A percentile compares a stretch with the other conserved stretches of the same genome.
phyloP scores from a whole-genome alignment of 2,797 vertebrate genomes.

The Prunella strophiata region DNA sequence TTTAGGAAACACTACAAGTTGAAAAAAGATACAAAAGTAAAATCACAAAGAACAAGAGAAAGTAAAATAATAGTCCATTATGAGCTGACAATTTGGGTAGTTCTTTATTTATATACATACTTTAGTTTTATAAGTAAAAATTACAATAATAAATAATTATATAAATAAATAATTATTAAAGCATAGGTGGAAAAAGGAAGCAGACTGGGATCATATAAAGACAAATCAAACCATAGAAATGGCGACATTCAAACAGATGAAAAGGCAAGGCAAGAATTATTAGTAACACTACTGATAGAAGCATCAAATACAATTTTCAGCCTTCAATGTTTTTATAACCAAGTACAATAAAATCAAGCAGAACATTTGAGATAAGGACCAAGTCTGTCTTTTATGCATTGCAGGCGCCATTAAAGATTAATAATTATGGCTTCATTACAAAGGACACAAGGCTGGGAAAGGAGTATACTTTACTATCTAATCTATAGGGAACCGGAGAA shows the following conservation, averaged over 20 bases:
- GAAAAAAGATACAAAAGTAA: neutral
- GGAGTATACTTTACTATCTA: slow-evolving; percentile 19
- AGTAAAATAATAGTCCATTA: neutral
- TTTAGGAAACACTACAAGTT: neutral
- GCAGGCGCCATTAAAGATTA: slow-evolving; percentile 24
- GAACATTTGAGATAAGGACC: neutral
- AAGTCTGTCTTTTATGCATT: neutral
- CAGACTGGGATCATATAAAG: neutral
- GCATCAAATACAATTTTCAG: neutral
- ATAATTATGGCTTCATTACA: slow-evolving; percentile 17
- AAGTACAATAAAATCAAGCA: slow-evolving; percentile 1
- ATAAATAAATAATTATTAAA: neutral
- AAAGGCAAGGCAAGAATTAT: neutral
- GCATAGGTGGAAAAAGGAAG: neutral
- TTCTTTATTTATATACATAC: neutral
- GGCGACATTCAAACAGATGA: neutral
- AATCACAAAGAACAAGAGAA: neutral
- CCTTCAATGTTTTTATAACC: neutral
- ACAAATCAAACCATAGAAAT: neutral
- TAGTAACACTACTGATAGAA: neutral
- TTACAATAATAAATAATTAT: neutral
- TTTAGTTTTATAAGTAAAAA: neutral
- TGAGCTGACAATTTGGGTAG: neutral
- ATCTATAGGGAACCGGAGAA: slow-evolving; percentile 23
- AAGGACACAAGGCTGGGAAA: slow-evolving; percentile 16